These are phyloP conservation scores for Mystacornis crossleyi DNA, from an alignment of 2,113 vertebrate genomes.

Conservation along the genomic window DNA sequence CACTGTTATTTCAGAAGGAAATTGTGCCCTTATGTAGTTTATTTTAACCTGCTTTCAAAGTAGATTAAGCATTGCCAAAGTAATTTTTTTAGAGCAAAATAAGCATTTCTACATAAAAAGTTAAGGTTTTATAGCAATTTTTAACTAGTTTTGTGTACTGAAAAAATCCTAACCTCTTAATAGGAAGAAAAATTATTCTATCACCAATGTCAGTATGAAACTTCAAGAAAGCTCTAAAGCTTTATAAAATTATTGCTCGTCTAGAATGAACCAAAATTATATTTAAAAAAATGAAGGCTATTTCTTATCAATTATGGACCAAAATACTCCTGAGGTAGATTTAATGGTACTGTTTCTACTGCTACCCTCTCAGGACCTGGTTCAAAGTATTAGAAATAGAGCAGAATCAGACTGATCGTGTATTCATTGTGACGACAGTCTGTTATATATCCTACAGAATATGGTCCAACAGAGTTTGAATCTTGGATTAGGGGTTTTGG, in stretches of 20 bases:
- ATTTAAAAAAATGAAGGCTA: not conserved
- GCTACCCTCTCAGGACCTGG: not conserved
- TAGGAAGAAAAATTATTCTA: not conserved
- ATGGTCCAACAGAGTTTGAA: not conserved
- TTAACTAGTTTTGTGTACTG: not conserved
- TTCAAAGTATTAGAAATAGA: not conserved
- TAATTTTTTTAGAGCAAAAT: not conserved
- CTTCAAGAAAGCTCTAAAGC: not conserved
- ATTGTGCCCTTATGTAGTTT: not conserved
- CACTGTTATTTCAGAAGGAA: not conserved
- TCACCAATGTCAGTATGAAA: not conserved
- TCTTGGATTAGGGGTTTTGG: not conserved
- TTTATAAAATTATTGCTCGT: not conserved
- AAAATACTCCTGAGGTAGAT: not conserved
- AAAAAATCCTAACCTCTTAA: not conserved
- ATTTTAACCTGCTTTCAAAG: not conserved
- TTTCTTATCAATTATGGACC: not conserved
- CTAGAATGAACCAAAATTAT: not conserved
- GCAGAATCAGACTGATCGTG: not conserved
- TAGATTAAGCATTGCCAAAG: not conserved
- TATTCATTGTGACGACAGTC: not conserved
- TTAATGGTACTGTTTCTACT: not conserved
- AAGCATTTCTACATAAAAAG: not conserved
- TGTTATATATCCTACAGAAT: not conserved
- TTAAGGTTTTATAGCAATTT: not conserved